A percentile compares a stretch with the other conserved stretches of the same genome.
phyloP scores from a whole-genome alignment of 2,888 invertebrate genomes.

The Platycheirus rosarum region DNA sequence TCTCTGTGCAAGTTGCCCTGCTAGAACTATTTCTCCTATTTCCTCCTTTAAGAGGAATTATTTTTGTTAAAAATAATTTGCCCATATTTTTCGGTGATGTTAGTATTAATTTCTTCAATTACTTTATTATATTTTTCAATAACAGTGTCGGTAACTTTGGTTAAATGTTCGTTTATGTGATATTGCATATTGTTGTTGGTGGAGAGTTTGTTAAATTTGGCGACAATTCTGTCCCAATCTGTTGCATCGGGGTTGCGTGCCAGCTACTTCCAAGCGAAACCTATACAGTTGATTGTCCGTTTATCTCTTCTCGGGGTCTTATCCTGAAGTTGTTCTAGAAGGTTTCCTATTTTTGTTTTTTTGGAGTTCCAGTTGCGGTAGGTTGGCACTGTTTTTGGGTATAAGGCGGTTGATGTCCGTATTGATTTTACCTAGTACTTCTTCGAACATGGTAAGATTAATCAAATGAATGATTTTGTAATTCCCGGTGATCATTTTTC shows the following conservation, averaged over 20 bases:
- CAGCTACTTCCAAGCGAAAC: too few relatives aligned
- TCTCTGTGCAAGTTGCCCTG: slow-evolving; percentile 48
- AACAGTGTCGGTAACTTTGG: slow-evolving; percentile 13
- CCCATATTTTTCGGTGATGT: background rate
- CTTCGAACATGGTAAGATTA: slow-evolving; percentile 24
- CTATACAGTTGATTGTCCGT: slow-evolving; percentile 51
- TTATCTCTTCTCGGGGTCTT: slow-evolving; percentile 20
- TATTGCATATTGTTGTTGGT: too few relatives aligned
- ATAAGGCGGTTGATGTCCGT: background rate
- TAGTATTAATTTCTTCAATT: slow-evolving; percentile 17
- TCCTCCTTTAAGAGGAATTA: background rate
- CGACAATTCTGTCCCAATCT: too few relatives aligned
- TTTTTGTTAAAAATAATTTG: slow-evolving; percentile 28
- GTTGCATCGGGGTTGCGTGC: too few relatives aligned
- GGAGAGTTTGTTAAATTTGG: background rate
- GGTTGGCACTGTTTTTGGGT: background rate
- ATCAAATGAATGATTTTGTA: slow-evolving; percentile 73
- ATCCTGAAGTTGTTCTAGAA: slow-evolving; percentile 2
- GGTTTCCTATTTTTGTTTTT: background rate
- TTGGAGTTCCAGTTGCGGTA: background rate
- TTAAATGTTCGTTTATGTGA: too few relatives aligned
- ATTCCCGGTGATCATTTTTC: slow-evolving; percentile 52
- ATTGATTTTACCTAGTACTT: background rate
- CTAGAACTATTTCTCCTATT: slow-evolving; percentile 46
- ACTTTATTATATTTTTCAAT: slow-evolving; percentile 42